Conservation (phyloP, 2,888 invertebrate species). For the Pterostichus madidus region DNA sequence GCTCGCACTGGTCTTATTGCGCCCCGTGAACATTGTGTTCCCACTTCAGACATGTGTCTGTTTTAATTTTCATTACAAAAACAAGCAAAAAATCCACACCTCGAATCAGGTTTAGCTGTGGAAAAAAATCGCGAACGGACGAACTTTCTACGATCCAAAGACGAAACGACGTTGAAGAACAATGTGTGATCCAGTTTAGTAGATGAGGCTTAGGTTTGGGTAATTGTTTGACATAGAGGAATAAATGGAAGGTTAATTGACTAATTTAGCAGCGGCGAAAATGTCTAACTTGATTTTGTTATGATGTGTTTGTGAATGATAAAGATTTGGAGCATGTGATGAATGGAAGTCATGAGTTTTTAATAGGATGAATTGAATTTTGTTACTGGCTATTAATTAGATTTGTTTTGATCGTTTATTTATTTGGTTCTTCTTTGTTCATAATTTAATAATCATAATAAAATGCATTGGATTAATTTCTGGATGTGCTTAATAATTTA, state of each 20-base stretch:
- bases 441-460: background rate
- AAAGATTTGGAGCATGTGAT: slow-evolving; percentile 32
- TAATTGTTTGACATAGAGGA: slow-evolving; percentile 10
- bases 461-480: background rate
- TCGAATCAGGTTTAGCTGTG: slow-evolving; percentile 27
- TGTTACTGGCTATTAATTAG: slow-evolving; percentile 25
- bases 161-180: slow-evolving; percentile 18
- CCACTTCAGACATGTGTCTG: slow-evolving; percentile 42
- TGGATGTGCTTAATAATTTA: background rate
- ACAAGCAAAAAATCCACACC: slow-evolving; percentile 17
- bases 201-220: slow-evolving; percentile 16
- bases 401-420: slow-evolving; percentile 8
- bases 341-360: background rate
- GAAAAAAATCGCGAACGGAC: slow-evolving; percentile 49
- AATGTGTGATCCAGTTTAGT: slow-evolving; percentile 55
- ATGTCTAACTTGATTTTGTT: slow-evolving; percentile 6
- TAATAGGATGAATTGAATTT: background rate
- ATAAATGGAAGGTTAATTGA: slow-evolving; percentile 38
- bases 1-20: slow-evolving; percentile 22
- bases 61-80: slow-evolving; percentile 56
- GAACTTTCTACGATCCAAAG: slow-evolving; percentile 46
- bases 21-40: background rate
- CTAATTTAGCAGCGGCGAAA: slow-evolving; percentile 38
- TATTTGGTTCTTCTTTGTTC: background rate
- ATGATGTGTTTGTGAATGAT: background rate